Conservation (phyloP, 2,113 vertebrate species). For the Protobothrops mucrosquamatus region DNA sequence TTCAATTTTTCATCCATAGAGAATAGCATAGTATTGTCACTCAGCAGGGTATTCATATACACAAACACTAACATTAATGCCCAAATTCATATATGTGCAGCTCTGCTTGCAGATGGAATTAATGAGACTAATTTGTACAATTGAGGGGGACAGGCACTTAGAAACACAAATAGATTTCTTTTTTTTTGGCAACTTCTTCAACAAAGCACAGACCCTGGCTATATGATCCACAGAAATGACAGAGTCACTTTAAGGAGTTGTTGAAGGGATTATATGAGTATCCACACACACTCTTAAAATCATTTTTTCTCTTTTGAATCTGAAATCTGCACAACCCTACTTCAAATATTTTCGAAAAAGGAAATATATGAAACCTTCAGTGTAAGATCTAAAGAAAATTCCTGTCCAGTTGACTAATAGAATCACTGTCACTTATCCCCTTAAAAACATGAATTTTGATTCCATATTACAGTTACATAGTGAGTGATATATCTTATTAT, state of each 20-base stretch:
- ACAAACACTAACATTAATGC: neutral
- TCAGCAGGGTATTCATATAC: conserved; percentile 22
- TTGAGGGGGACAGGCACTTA: neutral
- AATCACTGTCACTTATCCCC: neutral
- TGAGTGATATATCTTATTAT: neutral
- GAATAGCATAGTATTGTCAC: conserved; percentile 22
- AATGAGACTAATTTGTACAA: neutral
- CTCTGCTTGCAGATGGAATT: neutral
- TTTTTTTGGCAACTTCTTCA: neutral
- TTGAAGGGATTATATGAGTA: neutral
- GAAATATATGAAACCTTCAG: neutral
- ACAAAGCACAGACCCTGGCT: neutral
- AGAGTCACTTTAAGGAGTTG: neutral
- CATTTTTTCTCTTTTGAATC: neutral
- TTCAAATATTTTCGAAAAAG: neutral
- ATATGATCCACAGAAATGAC: neutral
- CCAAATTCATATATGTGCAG: neutral
- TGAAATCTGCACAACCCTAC: neutral
- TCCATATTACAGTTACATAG: neutral
- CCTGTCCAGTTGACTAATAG: neutral
- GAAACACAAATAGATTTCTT: neutral
- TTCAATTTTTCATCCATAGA: conserved; percentile 40
- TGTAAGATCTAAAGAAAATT: neutral
- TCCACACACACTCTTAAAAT: neutral
- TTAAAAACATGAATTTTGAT: neutral